Base-by-base conservation (phyloP, 2,113 vertebrate species). In the Terrapene triunguis region DNA sequence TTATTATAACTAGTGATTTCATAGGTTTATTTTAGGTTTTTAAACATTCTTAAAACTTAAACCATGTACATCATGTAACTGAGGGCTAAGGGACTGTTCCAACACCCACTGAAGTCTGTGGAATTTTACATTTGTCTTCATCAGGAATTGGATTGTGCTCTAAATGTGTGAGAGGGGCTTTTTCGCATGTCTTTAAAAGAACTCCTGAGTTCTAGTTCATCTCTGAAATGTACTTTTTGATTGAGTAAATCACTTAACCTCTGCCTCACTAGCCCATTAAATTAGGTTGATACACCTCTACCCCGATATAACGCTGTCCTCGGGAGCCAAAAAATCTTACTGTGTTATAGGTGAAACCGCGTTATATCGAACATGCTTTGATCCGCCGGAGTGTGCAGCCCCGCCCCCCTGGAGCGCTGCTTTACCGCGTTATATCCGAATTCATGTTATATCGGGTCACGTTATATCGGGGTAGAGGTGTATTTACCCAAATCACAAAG, bases 201-300 rank as follows among this genome's bases (percentile, higher is more conserved):
- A 76, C 8, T 1, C 10, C 44, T 1, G 1, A 82, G 21, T 53
- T 76, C 3, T 3, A 25, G 17, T 81, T 25, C 13, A 29, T 50
- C 1, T 54, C 14, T 74, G 65, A 69, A n/a, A 69, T 69, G n/a
- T 21, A n/a, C 32, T 85, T 53, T 35, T 0, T 38, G 72, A 4
- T 4, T 69, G 62, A 94, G 35, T 29, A 89, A 53, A 65, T 80
- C 0, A 0, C 25, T n/a, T 13, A 2, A 2, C 62, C 69, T 91
- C 21, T 69, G 0, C 9, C 79, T 76, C 72, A 76, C 11, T 27
- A 21, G 5, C 38, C 11, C 24, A 44, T 76, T 76, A 76, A 76
- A 76, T 7, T 44, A 22, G 38, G 21, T 44, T 44, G 44, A 25
- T 27, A 76, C 44, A 44, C 44, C 44, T 44, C 44, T 44, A 44